Percentiles rank a stretch among this genome's conserved stretches.
These are phyloP conservation scores for Nomada fabriciana DNA, from an alignment of 2,888 invertebrate species.

Conservation along the genomic window DNA sequence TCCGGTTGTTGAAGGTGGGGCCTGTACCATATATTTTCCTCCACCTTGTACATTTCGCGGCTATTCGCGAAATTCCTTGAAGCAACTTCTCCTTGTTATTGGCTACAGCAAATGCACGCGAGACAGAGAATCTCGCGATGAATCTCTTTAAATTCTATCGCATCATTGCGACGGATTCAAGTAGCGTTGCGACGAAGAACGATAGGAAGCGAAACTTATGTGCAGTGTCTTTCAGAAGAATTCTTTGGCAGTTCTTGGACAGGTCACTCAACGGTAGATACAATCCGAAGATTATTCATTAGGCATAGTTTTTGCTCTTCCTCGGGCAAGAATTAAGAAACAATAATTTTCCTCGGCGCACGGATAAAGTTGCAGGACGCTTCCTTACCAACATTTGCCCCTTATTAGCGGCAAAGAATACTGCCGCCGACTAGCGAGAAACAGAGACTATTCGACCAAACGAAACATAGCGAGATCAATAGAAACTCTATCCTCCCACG, in stretches of 20 bases:
- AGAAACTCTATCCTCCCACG: no score
- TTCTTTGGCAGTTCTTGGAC: no score
- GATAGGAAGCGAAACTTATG: no score
- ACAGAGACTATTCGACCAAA: background rate
- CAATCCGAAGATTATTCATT: no score
- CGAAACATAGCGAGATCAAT: background rate
- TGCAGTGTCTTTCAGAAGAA: no score
- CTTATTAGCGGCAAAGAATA: background rate
- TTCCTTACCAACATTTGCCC: constrained; percentile 28
- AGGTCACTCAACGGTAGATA: no score
- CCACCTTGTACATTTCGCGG: constrained; percentile 39
- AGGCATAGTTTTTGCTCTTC: background rate
- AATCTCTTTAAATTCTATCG: background rate
- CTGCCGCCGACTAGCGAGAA: background rate
- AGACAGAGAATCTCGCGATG: background rate
- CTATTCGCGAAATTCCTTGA: constrained; percentile 56
- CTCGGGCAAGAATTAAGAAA: no score
- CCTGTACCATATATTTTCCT: constrained; percentile 24
- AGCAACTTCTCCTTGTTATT: background rate
- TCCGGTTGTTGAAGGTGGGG: constrained; percentile 41
- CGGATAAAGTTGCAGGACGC: background rate
- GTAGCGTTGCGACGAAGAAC: no score
- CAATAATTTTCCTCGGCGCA: no score
- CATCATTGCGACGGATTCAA: no score
- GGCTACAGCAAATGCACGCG: background rate